Evolutionary conservation across 1,140 invertebrate species (phyloP).

Genomic region (Cherax destructor): DNA sequence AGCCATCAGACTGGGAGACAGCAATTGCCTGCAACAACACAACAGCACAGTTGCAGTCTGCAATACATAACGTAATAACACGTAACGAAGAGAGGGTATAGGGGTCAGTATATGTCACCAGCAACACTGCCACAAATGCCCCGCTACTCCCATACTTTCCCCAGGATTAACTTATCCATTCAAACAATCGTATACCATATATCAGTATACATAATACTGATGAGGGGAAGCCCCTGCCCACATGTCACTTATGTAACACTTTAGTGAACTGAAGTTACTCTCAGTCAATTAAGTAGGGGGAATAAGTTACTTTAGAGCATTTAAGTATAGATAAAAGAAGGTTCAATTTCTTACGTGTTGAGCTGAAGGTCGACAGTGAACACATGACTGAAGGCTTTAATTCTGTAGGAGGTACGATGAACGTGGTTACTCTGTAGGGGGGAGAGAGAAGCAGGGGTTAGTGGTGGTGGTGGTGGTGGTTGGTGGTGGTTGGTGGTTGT

Average conservation of each 20-base stretch:
- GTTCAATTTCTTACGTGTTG: conserved; percentile 88
- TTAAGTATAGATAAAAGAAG: too few species aligned
- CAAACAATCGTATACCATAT: too few species aligned
- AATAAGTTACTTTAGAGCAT: too few species aligned
- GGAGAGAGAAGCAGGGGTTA: conserved; percentile 76
- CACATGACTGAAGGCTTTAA: conserved; percentile 97
- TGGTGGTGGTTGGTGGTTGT: too few species aligned
- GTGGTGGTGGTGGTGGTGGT: too few species aligned
- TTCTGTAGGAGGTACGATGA: conserved; percentile 93
- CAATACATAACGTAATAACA: neutral
- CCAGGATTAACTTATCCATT: too few species aligned
- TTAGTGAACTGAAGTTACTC: too few species aligned
- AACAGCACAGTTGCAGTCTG: neutral
- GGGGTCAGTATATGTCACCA: neutral
- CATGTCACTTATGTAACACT: too few species aligned
- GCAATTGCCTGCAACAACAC: conserved; percentile 25
- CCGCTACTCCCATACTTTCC: neutral
- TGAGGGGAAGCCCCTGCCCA: too few species aligned
- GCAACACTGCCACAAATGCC: neutral
- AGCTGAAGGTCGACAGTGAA: conserved; percentile 96
- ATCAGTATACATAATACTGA: too few species aligned
- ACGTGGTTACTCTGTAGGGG: conserved; percentile 93
- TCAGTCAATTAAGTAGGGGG: too few species aligned
- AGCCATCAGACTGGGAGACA: conserved; percentile 50
- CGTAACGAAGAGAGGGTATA: neutral